Conservation (phyloP, 2,888 invertebrate species). For the Nemoura dubitans region DNA sequence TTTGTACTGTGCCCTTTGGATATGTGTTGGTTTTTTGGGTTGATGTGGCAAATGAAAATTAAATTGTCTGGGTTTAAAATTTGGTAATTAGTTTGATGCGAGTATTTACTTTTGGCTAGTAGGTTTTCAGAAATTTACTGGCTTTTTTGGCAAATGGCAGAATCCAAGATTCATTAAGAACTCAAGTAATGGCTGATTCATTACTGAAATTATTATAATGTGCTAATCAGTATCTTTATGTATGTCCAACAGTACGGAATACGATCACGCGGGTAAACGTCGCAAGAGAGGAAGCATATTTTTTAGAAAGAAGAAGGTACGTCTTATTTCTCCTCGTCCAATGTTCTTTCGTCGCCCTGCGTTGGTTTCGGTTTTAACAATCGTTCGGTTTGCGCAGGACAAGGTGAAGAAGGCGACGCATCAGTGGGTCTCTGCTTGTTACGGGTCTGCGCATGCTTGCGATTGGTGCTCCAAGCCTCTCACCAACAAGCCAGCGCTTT, state of each 20-base stretch:
- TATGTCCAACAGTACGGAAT: constrained; percentile 52
- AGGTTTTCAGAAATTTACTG: too few species aligned
- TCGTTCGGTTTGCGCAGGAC: constrained; percentile 64
- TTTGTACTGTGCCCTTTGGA: too few species aligned
- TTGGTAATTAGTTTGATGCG: too few species aligned
- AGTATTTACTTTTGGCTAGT: too few species aligned
- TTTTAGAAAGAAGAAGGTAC: constrained; percentile 89
- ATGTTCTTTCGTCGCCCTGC: too few species aligned
- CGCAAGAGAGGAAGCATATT: constrained; percentile 89
- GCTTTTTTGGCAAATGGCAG: too few species aligned
- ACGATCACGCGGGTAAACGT: constrained; percentile 80
- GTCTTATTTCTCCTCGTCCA: constrained; percentile 31
- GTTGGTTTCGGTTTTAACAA: background rate
- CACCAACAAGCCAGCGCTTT: constrained; percentile 82
- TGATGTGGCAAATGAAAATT: too few species aligned
- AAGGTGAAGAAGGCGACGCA: constrained; percentile 79
- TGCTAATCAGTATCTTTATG: too few species aligned
- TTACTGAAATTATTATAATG: background rate
- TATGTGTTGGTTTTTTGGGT: too few species aligned
- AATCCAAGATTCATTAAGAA: too few species aligned
- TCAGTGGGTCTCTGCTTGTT: constrained; percentile 77
- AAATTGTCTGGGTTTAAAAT: too few species aligned
- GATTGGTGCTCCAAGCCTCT: constrained; percentile 83
- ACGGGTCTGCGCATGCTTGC: constrained; percentile 72
- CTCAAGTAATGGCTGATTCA: too few species aligned